Evolutionary conservation across 2,888 invertebrate genomes (phyloP).

Genomic region (Macrostomum cliftonense): DNA sequence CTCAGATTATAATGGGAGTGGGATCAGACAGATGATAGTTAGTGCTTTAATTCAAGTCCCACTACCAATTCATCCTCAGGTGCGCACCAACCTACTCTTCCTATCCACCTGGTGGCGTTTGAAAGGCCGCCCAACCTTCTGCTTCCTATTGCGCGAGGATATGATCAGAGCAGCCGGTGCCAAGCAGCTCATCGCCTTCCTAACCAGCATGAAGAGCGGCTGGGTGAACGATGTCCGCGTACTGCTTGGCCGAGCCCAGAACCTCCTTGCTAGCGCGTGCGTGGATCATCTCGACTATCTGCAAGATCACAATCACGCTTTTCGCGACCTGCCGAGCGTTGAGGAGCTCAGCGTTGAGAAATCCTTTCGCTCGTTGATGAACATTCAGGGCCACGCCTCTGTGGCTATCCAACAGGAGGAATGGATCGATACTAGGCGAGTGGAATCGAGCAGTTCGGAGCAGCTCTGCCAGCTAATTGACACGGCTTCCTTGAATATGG

Average conservation of each 20-base stretch:
- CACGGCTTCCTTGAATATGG: no score
- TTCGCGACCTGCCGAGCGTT: constrained; percentile 2
- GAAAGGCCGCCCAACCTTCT: constrained; percentile 87
- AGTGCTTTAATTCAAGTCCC: no score
- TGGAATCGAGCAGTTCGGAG: no score
- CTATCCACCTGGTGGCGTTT: constrained; percentile 91
- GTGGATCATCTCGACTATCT: constrained; percentile 93
- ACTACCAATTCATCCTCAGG: no score
- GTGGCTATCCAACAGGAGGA: no score
- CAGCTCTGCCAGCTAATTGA: no score
- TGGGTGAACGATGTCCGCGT: constrained; percentile 88
- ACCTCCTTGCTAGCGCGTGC: constrained; percentile 11
- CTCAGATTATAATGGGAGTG: no score
- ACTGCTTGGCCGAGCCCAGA: constrained; percentile 53
- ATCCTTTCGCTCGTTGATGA: constrained; percentile 2
- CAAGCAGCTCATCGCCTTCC: constrained; percentile 68
- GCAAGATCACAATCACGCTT: constrained; percentile 39
- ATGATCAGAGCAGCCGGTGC: constrained; percentile 45
- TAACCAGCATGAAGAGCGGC: constrained; percentile 89
- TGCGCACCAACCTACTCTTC: constrained; percentile 44
- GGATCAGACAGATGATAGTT: no score
- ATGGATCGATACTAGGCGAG: no score
- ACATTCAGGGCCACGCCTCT: not conserved
- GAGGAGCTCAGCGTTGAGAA: constrained; percentile 1
- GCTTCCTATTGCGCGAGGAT: constrained; percentile 68